A percentile compares a stretch with the other conserved stretches of the same genome.
phyloP scores from a whole-genome alignment of 2,888 invertebrate genomes.

The Allophyes oxyacanthae region DNA sequence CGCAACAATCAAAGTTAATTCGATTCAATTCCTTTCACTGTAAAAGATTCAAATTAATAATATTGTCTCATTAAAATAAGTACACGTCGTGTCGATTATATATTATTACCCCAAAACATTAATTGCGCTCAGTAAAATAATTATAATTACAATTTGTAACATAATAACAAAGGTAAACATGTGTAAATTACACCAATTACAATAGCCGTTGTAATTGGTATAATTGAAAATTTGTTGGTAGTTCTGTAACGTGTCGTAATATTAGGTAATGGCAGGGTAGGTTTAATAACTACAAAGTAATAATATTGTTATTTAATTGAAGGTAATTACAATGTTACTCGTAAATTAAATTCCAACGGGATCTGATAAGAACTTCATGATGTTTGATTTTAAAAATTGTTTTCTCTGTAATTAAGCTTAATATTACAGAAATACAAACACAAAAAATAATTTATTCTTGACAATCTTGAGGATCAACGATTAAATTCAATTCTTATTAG shows the following conservation, averaged over 20 bases:
- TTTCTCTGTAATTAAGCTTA: conserved; percentile 10
- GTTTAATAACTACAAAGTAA: conserved; percentile 33
- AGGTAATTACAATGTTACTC: conserved; percentile 34
- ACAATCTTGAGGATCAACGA: conserved; percentile 1
- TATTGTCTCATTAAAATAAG: conserved; percentile 37
- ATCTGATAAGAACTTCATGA: conserved; percentile 38
- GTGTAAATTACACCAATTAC: conserved; percentile 50
- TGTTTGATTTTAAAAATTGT: conserved; percentile 4
- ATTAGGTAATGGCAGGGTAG: conserved; percentile 43
- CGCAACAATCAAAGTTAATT: conserved; percentile 39
- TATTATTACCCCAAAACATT: conserved; percentile 10
- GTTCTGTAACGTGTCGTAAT: conserved; percentile 48
- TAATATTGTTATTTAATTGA: conserved; percentile 48
- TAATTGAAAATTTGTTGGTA: conserved; percentile 52
- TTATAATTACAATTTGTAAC: conserved; percentile 40
- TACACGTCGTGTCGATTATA: conserved; percentile 17
- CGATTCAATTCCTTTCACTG: conserved; percentile 45
- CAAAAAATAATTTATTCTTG: conserved; percentile 4
- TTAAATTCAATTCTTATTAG: conserved; percentile 15
- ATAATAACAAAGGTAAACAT: conserved; percentile 50
- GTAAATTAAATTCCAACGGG: conserved; percentile 14
- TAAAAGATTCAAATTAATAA: conserved; percentile 36
- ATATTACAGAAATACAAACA: neutral
- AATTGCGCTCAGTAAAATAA: conserved; percentile 26
- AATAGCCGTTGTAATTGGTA: conserved; percentile 41